Percentiles rank a stretch among this genome's conserved stretches.
Evolutionary conservation across 1,140 invertebrate genomes (phyloP).

Genomic region (Drosophila malerkotliana): DNA sequence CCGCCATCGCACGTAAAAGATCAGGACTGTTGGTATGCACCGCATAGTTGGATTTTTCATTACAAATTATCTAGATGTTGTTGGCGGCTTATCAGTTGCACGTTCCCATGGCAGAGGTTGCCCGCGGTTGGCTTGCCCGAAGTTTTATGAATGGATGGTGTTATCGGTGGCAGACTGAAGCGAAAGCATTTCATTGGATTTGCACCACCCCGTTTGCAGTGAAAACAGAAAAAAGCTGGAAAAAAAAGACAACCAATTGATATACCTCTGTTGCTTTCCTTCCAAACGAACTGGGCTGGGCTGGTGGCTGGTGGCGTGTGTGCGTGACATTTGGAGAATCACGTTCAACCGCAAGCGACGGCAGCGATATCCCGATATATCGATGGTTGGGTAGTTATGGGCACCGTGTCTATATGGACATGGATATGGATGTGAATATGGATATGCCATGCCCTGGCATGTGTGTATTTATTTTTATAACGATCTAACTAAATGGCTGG

Average conservation of each 20-base stretch:
- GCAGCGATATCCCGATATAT: slow-evolving; percentile 56
- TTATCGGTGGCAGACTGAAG: slow-evolving; percentile 38
- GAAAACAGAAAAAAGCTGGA: background rate
- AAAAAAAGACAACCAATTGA: slow-evolving; percentile 36
- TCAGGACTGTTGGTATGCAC: slow-evolving; percentile 11
- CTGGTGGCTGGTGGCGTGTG: slow-evolving; percentile 24
- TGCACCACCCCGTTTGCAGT: background rate
- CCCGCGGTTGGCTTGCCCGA: background rate
- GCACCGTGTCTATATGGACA: slow-evolving; percentile 46
- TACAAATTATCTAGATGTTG: slow-evolving; percentile 28
- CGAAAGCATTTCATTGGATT: slow-evolving; percentile 45
- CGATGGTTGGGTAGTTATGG: slow-evolving; percentile 50
- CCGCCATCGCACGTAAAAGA: slow-evolving; percentile 26
- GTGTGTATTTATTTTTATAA: slow-evolving; percentile 52
- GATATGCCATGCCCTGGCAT: slow-evolving; percentile 34
- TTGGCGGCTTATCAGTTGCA: slow-evolving; percentile 34
- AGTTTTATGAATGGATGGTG: slow-evolving; percentile 58
- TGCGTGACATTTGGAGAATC: slow-evolving; percentile 79
- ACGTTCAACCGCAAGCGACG: slow-evolving; percentile 66
- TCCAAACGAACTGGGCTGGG: background rate
- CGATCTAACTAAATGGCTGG: slow-evolving; percentile 55
- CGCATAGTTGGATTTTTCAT: slow-evolving; percentile 19
- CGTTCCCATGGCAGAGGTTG: slow-evolving; percentile 27
- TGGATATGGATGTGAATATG: slow-evolving; percentile 35
- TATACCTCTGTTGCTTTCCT: slow-evolving; percentile 42